A percentile compares a stretch with the other conserved stretches of the same genome.
Conservation (phyloP, 2,797 vertebrate genomes). For the Lagodon rhomboides region DNA sequence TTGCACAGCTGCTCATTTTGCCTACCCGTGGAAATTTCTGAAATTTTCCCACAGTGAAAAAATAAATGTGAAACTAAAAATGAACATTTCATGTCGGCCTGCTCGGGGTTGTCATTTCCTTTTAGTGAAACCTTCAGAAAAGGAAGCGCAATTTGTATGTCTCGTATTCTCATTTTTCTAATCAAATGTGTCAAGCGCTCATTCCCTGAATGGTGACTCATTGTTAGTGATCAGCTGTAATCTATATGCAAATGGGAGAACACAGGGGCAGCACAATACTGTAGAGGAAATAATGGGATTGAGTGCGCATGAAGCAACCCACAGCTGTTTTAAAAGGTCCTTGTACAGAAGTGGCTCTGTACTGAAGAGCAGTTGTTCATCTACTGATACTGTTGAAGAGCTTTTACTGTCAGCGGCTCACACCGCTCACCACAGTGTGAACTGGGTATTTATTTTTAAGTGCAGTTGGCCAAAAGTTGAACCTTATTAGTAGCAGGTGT, state of each 20-base stretch:
- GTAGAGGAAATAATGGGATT: slow-evolving; percentile 30
- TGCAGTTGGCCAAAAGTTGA: neutral
- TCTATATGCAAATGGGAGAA: slow-evolving; percentile 63
- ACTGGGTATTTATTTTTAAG: slow-evolving; percentile 9
- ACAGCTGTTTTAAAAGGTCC: slow-evolving; percentile 36
- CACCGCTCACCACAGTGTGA: neutral
- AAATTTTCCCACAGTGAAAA: neutral
- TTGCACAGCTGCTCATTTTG: slow-evolving; percentile 14
- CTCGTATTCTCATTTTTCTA: neutral
- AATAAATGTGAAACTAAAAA: neutral
- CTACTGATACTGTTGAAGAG: neutral
- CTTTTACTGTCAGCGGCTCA: neutral
- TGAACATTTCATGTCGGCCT: neutral
- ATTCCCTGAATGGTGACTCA: slow-evolving; percentile 17
- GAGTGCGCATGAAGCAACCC: slow-evolving; percentile 27
- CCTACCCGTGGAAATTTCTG: neutral
- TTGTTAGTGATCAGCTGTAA: slow-evolving; percentile 33
- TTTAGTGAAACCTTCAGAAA: slow-evolving; percentile 1
- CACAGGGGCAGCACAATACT: neutral
- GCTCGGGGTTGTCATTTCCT: neutral
- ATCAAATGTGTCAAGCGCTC: neutral
- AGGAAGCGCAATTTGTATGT: neutral
- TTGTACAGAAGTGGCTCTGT: slow-evolving; percentile 24
- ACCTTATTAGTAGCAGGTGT: neutral
- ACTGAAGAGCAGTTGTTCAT: neutral